Evolutionary conservation across 2,113 vertebrate species (phyloP), one percentile per base, ranked within the genome.

Genomic region (Halichoeres trimaculatus): DNA sequence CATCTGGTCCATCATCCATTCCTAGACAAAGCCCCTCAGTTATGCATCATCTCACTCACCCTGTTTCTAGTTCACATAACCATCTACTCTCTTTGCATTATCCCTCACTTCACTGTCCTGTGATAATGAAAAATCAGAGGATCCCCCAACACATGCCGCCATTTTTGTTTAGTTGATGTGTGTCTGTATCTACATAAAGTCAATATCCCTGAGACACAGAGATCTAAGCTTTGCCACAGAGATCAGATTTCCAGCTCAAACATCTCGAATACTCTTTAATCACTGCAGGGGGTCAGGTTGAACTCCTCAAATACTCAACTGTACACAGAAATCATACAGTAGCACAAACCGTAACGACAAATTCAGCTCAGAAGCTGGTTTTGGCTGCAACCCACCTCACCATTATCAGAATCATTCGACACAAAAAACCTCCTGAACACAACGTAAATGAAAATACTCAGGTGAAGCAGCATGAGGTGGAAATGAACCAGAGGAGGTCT

Each of bases 401-500:
- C 22, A 10, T 53, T 70, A 41, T 72, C 58, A 26, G 2, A 36
- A 8, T 70, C 51, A 57, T 78, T 69, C 63, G 52, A 70, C 66
- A 70, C 80, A 73, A 73, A 73, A 64, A 54, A 57, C 55, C 5
- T 3, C 19, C 16, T 22, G 20, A 69, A 76, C 75, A 61, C 43
- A 43, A 59, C 10, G 43, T 20, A 56, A 66, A 69, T 24, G 20
- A 38, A 68, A 84, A 66, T 55, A 36, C 26, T 74, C 43, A 70
- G 52, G 63, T 70, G 79, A 59, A 52, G 53, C 69, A 12, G 56
- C 55, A 5, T 40, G 52, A 56, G n/a, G 16, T 22, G 51, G 30
- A 65, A 30, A 52, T 22, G 61, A 52, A 80, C 50, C 24, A 30
- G 22, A 57, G 36, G 23, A 56, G 61, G 58, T 45, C 9, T 11